A percentile compares a stretch with the other conserved stretches of the same genome.
phyloP scores from a whole-genome alignment of 2,888 invertebrate genomes.

The Scaptomyza cyrtandrae region DNA sequence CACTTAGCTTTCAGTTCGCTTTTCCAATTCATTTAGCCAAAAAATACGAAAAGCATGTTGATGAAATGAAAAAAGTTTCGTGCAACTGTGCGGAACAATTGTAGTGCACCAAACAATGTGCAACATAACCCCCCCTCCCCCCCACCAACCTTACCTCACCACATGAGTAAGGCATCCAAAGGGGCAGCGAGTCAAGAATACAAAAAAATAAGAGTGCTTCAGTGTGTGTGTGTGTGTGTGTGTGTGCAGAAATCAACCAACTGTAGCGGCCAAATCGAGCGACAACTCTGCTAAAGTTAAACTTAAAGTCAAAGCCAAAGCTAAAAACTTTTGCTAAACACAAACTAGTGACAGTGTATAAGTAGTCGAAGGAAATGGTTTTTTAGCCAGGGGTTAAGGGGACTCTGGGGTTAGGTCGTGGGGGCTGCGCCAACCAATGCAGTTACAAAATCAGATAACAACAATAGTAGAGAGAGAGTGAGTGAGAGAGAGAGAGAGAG shows the following conservation, averaged over 20 bases:
- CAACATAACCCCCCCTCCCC: slow-evolving; percentile 37
- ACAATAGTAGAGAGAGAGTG: slow-evolving; percentile 45
- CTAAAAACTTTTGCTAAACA: slow-evolving; percentile 59
- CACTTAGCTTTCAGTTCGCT: slow-evolving; percentile 54
- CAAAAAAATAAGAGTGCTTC: neutral
- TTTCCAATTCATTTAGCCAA: slow-evolving; percentile 67
- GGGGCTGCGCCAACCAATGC: slow-evolving; percentile 44
- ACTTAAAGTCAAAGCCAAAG: slow-evolving; percentile 23
- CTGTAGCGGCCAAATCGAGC: slow-evolving; percentile 62
- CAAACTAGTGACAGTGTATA: slow-evolving; percentile 39
- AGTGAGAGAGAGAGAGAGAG: no score
- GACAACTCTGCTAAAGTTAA: slow-evolving; percentile 61
- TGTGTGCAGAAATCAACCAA: slow-evolving; percentile 43
- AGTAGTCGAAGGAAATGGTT: slow-evolving; percentile 16
- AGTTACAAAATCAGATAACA: slow-evolving; percentile 69
- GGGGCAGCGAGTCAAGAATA: slow-evolving; percentile 3
- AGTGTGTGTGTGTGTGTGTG: neutral
- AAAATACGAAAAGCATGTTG: slow-evolving; percentile 17
- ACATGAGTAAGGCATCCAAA: slow-evolving; percentile 20
- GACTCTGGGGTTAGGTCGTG: slow-evolving; percentile 52
- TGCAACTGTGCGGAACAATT: slow-evolving; percentile 78
- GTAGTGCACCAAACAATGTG: slow-evolving; percentile 73
- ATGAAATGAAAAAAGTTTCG: slow-evolving; percentile 63
- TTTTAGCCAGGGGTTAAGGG: slow-evolving; percentile 21
- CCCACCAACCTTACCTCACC: neutral